Base-by-base conservation (phyloP, 2,113 vertebrate species). In the Xenus cinereus region DNA sequence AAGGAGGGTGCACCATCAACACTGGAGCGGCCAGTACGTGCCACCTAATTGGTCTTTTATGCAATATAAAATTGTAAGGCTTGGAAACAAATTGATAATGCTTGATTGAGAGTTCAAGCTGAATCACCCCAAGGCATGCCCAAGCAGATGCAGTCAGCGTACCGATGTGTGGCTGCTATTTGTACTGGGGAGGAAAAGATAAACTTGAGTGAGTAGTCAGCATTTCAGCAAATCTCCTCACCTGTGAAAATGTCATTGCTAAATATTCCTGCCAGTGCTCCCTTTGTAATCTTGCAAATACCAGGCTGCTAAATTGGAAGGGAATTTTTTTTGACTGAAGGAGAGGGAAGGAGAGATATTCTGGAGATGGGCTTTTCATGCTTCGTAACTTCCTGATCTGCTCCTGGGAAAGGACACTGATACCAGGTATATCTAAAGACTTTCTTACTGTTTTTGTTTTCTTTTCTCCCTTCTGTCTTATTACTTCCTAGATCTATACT, bases 221-320 rank as follows among this genome's bases (percentile, higher is more conserved):
- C 53, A 45, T 83, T 95, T 79, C 46, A 67, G 72, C 66, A 93
- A 72, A 91, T 83, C 76, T 86, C 72, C 79, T 89, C 57, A 83
- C 80, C 63, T 83, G 81, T 95, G 53, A 77, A 95, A 96, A 93
- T 86, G 67, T 80, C 43, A 83, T 27, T 83, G 76, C 84, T 91
- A 86, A 83, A 93, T 48, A 75, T 67, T 81, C 72, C 88, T 83
- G 71, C 71, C 32, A 53, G 51, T 89, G 51, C 27, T 91, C 23
- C 30, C 26, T 89, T 93, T 91, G 72, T 79, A 91, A 89, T 79
- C 17, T 66, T 91, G 50, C 51, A 72, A 84, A 92, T 53, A 62
- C 9, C 56, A 91, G 35, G 27, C 54, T 56, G 41, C 19, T 50
- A 43, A 69, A 82, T 50, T 43, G 48, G 54, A 63, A 75, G 39